Evolutionary conservation across 2,113 vertebrate species (phyloP).

Genomic region (Neotragus moschatus): DNA sequence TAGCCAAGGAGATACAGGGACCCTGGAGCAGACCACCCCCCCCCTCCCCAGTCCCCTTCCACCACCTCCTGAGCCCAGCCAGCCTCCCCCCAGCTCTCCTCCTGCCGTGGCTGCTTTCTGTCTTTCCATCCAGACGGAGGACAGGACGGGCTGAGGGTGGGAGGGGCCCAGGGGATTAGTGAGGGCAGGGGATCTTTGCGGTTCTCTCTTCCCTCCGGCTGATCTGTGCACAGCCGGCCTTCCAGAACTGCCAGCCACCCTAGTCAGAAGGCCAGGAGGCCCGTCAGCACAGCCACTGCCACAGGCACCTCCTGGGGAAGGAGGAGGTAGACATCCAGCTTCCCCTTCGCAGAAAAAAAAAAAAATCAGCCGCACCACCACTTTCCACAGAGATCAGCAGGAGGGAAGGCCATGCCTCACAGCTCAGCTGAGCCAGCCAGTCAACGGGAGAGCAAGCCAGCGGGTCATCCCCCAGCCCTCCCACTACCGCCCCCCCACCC

Average conservation of each 20-base stretch:
- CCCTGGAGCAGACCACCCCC: neutral
- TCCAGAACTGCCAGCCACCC: conserved; percentile 63
- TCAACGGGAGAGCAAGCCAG: neutral
- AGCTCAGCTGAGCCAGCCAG: conserved; percentile 49
- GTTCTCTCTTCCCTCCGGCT: conserved; percentile 43
- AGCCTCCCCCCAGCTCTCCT: conserved; percentile 12
- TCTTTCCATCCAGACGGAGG: neutral
- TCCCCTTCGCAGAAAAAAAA: conserved; percentile 28
- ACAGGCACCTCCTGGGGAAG: conserved; percentile 47
- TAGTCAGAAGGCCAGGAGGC: conserved; percentile 59
- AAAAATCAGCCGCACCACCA: conserved; percentile 46
- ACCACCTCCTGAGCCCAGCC: neutral
- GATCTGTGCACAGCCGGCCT: conserved; percentile 35
- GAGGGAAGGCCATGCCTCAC: conserved; percentile 12
- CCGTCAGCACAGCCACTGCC: conserved; percentile 61
- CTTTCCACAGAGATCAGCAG: conserved; percentile 11
- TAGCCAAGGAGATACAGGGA: neutral
- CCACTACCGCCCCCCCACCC: neutral
- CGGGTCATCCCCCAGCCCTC: neutral
- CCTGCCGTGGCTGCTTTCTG: neutral
- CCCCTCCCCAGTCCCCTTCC: neutral
- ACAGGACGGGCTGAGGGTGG: conserved; percentile 14
- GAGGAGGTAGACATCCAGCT: conserved; percentile 25
- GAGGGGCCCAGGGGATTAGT: neutral
- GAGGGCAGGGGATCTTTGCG: conserved; percentile 23